Base-by-base conservation (phyloP, 2,113 vertebrate species). In the Cnemophilus loriae region DNA sequence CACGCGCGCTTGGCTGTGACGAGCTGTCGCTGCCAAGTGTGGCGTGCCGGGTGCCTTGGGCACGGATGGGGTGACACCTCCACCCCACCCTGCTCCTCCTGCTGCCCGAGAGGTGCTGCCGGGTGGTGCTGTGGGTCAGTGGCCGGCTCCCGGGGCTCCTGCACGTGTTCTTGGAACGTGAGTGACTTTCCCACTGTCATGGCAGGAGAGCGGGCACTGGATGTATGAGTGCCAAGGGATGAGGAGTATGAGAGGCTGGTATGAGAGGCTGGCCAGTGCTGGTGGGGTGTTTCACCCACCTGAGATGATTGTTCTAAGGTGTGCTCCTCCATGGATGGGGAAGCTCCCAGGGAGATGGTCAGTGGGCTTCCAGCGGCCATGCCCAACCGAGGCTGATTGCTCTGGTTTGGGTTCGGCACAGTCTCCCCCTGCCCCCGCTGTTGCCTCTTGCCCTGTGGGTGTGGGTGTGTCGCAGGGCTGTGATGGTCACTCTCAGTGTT, bases 381-480 rank as follows among this genome's bases (percentile, higher is more conserved):
- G 35, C n/a, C 60, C 19, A 1, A 5, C 28, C 1, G 0, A 24
- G 5, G 47, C 30, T 26, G 64, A 22, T 23, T 0, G 1, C 0
- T 0, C 16, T 22, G 41, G 2, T 75, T 39, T 19, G 53, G 52
- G 21, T 52, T 92, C 1, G 1, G 13, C 0, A 2, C 6, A 3
- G 16, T 60, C 3, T 5, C 4, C 10, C 11, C 0, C 0, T 0
- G 1, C 4, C 24, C 26, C 27, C 0, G 3, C 42, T 42, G 24
- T 20, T 50, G 35, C 35, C 77, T 55, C 11, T 32, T 28, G 37
- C 50, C 15, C 6, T 11, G 4, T 14, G 33, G 21, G 8, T 8
- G 33, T 16, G 11, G 6, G 20, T 8, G n/a, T 23, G 22, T 64
- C 0, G 1, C 0, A 3, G 57, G 30, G 35, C 15, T 68, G 46